Evolutionary conservation across 2,113 vertebrate genomes (phyloP).

Genomic region (Candoia aspera): DNA sequence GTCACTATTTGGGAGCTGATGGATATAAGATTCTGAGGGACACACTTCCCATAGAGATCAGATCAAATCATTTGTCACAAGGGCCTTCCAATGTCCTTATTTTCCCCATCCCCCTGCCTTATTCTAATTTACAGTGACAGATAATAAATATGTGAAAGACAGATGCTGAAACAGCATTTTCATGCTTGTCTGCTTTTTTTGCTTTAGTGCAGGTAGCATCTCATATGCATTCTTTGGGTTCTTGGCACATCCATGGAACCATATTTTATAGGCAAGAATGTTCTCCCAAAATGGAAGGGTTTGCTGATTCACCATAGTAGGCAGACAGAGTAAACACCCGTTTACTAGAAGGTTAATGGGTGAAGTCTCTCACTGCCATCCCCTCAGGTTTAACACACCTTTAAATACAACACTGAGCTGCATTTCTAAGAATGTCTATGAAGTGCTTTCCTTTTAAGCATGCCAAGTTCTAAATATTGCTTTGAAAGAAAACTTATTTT

Average conservation of each 20-base stretch:
- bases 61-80: neutral
- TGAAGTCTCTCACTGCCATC: neutral
- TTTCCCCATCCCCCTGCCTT: neutral
- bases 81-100: neutral
- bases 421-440: neutral
- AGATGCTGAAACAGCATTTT: neutral
- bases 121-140: neutral
- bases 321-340: neutral
- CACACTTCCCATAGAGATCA: neutral
- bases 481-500: neutral
- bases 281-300: neutral
- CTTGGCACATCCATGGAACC: neutral
- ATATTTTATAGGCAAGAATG: neutral
- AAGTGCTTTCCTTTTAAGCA: neutral
- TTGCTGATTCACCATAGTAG: neutral
- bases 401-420: neutral
- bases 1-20: neutral
- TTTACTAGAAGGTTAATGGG: neutral
- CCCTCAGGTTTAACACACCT: neutral
- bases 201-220: neutral
- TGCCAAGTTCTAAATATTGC: neutral
- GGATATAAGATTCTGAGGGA: neutral
- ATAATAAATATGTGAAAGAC: neutral
- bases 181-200: neutral
- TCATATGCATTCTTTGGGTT: neutral